Conservation (phyloP, 2,797 vertebrate genomes). For the Tokudaia tokunoshimensis region DNA sequence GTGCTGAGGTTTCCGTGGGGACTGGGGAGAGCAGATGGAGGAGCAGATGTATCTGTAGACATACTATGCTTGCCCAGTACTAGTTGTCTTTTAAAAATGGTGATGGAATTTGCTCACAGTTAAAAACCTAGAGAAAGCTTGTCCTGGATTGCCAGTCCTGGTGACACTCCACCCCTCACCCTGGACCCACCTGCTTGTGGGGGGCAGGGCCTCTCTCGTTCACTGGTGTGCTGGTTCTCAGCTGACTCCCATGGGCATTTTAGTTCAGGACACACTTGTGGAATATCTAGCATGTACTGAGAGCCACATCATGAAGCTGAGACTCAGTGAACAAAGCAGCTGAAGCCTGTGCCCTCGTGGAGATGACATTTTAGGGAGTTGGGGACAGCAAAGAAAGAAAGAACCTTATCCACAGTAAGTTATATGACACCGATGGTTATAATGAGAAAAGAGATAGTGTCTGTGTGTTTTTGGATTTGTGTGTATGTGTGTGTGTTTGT, state of each 20-base stretch:
- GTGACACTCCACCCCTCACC: not conserved
- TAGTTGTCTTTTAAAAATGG: not conserved
- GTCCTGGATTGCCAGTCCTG: constrained; percentile 13
- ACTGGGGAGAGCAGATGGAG: not conserved
- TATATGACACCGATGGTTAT: not conserved
- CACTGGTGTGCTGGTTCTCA: not conserved
- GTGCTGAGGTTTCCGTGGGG: not conserved
- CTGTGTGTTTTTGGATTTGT: too few species aligned
- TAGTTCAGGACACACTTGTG: not conserved
- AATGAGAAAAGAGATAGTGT: not conserved
- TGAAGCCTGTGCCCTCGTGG: not conserved
- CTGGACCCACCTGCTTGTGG: not conserved
- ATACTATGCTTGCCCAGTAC: not conserved
- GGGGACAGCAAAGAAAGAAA: not conserved
- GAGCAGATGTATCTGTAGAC: not conserved
- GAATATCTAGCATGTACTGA: not conserved
- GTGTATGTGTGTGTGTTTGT: not conserved
- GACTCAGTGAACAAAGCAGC: constrained; percentile 8
- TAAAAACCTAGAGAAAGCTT: constrained; percentile 35
- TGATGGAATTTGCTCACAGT: not conserved
- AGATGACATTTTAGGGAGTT: constrained; percentile 27
- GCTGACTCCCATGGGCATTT: not conserved
- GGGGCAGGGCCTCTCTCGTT: not conserved
- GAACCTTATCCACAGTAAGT: not conserved
- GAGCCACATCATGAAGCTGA: not conserved